Evolutionary conservation across 2,888 invertebrate species (phyloP).

Genomic region (Cylindroiulus punctatus): DNA sequence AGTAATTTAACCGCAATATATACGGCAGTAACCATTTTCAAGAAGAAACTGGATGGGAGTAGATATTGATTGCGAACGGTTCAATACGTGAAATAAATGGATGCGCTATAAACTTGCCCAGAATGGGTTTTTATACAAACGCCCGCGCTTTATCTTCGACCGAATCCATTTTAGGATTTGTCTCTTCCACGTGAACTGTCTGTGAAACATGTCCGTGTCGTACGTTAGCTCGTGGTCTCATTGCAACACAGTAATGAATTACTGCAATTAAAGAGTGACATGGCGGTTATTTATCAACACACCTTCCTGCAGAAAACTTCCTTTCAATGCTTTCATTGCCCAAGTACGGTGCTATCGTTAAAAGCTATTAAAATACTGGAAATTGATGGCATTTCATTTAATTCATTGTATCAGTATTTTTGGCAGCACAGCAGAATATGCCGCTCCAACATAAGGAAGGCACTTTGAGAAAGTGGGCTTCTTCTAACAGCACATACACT

Average conservation of each 20-base stretch:
- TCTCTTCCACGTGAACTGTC: background rate
- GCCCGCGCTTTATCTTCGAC: background rate
- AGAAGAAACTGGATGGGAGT: background rate
- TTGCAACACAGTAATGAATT: background rate
- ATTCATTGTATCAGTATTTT: no score
- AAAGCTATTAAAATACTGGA: no score
- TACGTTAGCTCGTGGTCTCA: background rate
- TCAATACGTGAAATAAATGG: constrained; percentile 35
- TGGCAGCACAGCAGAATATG: no score
- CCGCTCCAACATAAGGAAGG: no score
- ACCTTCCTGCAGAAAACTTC: background rate
- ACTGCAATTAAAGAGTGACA: background rate
- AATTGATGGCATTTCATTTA: no score
- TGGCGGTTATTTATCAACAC: background rate
- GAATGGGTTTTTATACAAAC: constrained; percentile 19
- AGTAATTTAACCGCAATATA: background rate
- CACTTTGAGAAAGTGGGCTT: no score
- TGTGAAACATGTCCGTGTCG: background rate
- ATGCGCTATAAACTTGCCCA: background rate
- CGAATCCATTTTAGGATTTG: constrained; percentile 20
- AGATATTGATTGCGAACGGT: constrained; percentile 25
- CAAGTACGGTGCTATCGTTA: background rate
- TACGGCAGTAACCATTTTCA: background rate
- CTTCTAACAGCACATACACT: no score
- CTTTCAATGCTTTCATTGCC: background rate